Evolutionary conservation across 2,797 vertebrate genomes (phyloP).

Genomic region (Hephaestus fuliginosus): DNA sequence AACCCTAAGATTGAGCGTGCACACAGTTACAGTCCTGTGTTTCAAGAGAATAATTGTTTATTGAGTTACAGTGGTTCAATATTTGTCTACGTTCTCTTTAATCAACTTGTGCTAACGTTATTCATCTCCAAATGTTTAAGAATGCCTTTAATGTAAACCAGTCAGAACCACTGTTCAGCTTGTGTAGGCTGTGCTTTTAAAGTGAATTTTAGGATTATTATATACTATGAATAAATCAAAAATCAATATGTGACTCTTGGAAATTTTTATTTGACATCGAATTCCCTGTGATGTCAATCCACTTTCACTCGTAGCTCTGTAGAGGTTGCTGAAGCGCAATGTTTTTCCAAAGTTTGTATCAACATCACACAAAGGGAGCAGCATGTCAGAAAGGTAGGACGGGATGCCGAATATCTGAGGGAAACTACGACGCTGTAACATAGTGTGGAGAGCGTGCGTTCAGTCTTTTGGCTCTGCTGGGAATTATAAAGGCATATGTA

Average conservation of each 20-base stretch:
- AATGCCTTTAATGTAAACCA: too few species aligned
- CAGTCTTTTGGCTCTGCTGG: neutral
- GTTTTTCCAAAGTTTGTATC: conserved; percentile 8
- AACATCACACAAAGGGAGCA: conserved; percentile 2
- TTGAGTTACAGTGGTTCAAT: too few species aligned
- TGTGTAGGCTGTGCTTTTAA: neutral
- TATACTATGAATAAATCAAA: neutral
- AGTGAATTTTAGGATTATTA: neutral
- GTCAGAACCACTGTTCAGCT: too few species aligned
- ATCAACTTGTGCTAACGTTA: too few species aligned
- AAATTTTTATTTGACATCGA: conserved; percentile 1
- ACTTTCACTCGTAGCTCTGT: neutral
- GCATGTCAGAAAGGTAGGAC: neutral
- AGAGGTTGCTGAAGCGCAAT: neutral
- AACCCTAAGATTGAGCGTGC: too few species aligned
- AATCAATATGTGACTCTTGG: neutral
- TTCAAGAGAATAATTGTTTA: too few species aligned
- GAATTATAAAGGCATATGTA: too few species aligned
- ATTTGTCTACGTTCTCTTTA: too few species aligned
- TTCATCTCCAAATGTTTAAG: too few species aligned
- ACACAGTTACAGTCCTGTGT: too few species aligned
- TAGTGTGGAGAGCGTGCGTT: too few species aligned
- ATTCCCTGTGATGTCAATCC: conserved; percentile 31
- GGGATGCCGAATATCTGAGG: neutral
- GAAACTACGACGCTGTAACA: too few species aligned